Evolutionary conservation across 1,140 invertebrate genomes (phyloP), one percentile per base, ranked within the genome.

Genomic region (Danaus melanippus): DNA sequence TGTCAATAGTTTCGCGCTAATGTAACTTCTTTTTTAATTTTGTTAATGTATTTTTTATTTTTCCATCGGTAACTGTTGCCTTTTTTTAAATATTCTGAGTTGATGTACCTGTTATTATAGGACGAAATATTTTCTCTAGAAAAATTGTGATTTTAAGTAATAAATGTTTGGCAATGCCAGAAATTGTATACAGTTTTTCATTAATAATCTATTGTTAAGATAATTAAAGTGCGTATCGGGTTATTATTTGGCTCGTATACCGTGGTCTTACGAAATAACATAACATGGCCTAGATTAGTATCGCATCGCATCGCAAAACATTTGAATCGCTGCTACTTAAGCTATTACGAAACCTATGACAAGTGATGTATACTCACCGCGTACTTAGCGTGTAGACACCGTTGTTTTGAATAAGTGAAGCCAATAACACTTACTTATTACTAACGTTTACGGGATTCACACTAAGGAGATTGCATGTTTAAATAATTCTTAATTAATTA

Each of bases 81-180:
- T 69, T 56, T 54, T 51, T 63, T 61, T 52, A 51, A 15, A 50
- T 60, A 56, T 56, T 71, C 77, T 74, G 83, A 86, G 79, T 84
- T 83, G 67, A 84, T 79, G 81, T 84, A 84, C 81, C 81, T 86
- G 83, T 86, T 86, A 84, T 67, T 70, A 67, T 80, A 78, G 72
- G 63, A 75, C 56, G 64, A 67, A 64, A 52, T 74, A 58, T 71
- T 63, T 62, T 53, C 46, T 61, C 46, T 68, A 63, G 57, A 62
- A 64, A 62, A 60, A 62, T 61, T 65, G 60, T 42, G 50, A 57
- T 50, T 66, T 53, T 73, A 75, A 76, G 65, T 65, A 74, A 71
- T 67, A 75, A 79, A 82, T 71, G 63, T 60, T 70, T 71, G 76
- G 76, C 70, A 43, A 51, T 60, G 73, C 75, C 74, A 76, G 77